Evolutionary conservation across 2,888 invertebrate species (phyloP).

Genomic region (Dromius quadrimaculatus): DNA sequence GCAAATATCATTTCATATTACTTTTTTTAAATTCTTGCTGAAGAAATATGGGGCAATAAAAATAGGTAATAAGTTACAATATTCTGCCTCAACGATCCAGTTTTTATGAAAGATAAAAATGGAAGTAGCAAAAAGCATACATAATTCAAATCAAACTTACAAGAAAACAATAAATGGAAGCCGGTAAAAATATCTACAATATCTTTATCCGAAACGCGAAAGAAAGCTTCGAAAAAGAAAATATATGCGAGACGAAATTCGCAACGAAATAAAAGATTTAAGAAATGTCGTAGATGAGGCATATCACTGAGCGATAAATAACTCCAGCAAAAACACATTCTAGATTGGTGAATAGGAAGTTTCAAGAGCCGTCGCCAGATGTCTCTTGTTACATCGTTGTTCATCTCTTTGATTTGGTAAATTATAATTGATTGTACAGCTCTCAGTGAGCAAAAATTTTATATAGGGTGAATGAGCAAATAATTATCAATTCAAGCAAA

Average conservation of each 20-base stretch:
- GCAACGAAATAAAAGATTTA: slow-evolving; percentile 28
- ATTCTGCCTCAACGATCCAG: slow-evolving; percentile 31
- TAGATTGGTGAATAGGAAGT: not conserved
- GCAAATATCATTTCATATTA: slow-evolving; percentile 27
- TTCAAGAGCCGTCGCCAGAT: not conserved
- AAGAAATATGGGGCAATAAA: slow-evolving; percentile 34
- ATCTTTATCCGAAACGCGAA: slow-evolving; percentile 19
- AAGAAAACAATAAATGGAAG: slow-evolving; percentile 37
- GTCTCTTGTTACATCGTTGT: slow-evolving; percentile 13
- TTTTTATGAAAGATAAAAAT: slow-evolving; percentile 25
- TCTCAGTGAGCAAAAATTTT: slow-evolving; percentile 8
- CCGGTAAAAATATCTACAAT: slow-evolving; percentile 26
- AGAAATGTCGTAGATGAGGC: slow-evolving; percentile 37
- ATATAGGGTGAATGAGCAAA: too few species aligned
- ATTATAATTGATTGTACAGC: slow-evolving; percentile 12
- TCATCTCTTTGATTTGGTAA: slow-evolving; percentile 14
- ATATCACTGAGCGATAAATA: slow-evolving; percentile 41
- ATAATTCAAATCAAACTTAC: slow-evolving; percentile 35
- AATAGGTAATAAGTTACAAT: slow-evolving; percentile 26
- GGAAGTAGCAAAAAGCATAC: slow-evolving; percentile 13
- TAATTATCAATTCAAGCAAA: too few species aligned
- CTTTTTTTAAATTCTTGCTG: not conserved
- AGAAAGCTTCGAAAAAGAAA: slow-evolving; percentile 25
- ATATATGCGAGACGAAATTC: slow-evolving; percentile 39
- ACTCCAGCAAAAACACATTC: slow-evolving; percentile 25